Percentiles rank a stretch among this genome's conserved stretches.
phyloP scores from a whole-genome alignment of 53 echinoderm and acorn worm genomes.

The Holothuria scabra region DNA sequence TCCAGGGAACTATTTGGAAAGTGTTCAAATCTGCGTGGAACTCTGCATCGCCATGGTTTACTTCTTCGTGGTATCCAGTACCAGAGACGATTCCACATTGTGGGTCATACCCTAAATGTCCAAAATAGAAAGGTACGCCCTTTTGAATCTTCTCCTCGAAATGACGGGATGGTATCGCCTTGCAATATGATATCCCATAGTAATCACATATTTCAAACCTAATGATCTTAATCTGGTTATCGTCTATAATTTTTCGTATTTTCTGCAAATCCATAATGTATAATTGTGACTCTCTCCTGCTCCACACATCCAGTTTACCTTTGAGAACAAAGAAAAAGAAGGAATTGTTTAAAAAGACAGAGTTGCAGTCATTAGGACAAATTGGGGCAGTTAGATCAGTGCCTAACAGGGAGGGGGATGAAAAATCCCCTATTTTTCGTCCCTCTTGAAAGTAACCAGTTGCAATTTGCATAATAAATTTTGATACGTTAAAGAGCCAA shows the following conservation, averaged over 20 bases:
- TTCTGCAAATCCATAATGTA: conserved; percentile 27
- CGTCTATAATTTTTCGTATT: conserved; percentile 49
- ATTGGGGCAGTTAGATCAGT: no score
- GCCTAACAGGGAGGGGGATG: no score
- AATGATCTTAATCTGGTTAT: conserved; percentile 64
- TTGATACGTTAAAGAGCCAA: no score
- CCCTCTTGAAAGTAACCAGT: no score
- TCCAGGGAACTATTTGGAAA: conserved; percentile 83
- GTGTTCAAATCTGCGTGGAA: conserved; percentile 76
- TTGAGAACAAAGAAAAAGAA: no score
- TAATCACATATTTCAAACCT: conserved; percentile 84
- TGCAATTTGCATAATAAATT: no score
- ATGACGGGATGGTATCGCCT: conserved; percentile 72
- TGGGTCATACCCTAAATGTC: conserved; percentile 68
- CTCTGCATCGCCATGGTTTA: conserved; percentile 65
- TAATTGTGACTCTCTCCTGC: no score
- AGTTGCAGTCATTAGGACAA: no score
- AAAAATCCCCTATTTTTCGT: no score
- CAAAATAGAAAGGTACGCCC: conserved; percentile 63
- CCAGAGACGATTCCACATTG: conserved; percentile 48
- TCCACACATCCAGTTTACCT: no score
- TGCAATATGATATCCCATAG: conserved; percentile 77
- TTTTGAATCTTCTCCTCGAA: conserved; percentile 61
- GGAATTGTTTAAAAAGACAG: no score
- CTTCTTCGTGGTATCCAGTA: conserved; percentile 72